Evolutionary conservation across 2,113 vertebrate genomes (phyloP), one percentile per base, ranked within the genome.

Genomic region (Plectropomus leopardus): DNA sequence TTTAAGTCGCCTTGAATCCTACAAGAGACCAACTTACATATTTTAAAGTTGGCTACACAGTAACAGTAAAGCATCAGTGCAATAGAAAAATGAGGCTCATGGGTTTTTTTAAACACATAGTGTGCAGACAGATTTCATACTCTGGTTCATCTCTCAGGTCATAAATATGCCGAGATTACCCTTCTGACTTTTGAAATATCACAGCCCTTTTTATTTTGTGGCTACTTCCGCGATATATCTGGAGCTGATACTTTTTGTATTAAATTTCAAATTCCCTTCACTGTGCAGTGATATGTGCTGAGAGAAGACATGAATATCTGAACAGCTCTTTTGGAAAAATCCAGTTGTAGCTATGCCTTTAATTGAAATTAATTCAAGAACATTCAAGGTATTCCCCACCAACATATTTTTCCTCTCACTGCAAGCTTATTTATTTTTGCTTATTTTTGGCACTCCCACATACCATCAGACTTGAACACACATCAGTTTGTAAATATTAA

Each of bases 401-500:
- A 30, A 28, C 3, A 2, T n/a, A 28, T 7, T 28, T 59, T 5
- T 69, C 30, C 21, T 60, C 32, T 36, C 11, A 47, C 32, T 21
- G 23, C 23, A 44, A 14, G 19, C 14, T 61, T 44, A 50, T 30
- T 48, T 48, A 30, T 14, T 65, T 47, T 26, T 44, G 54, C 26
- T 5, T 61, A 16, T 45, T 64, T 21, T 45, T 48, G 51, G 16
- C 10, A 28, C 57, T 45, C 23, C 16, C 23, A 26, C n/a, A 7
- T 54, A 21, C 23, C 50, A 54, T 16, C 26, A 5, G n/a, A 68
- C 48, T 23, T 7, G 26, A 16, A 10, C 61, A 24, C 13, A 32
- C 19, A 58, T 44, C 9, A 53, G 24, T 73, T 45, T 50, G 60
- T 72, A n/a, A 32, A 72, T 57, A 23, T 30, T 4, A n/a, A 28